Conservation (phyloP, 2,797 vertebrate genomes). For the Parambassis ranga region DNA sequence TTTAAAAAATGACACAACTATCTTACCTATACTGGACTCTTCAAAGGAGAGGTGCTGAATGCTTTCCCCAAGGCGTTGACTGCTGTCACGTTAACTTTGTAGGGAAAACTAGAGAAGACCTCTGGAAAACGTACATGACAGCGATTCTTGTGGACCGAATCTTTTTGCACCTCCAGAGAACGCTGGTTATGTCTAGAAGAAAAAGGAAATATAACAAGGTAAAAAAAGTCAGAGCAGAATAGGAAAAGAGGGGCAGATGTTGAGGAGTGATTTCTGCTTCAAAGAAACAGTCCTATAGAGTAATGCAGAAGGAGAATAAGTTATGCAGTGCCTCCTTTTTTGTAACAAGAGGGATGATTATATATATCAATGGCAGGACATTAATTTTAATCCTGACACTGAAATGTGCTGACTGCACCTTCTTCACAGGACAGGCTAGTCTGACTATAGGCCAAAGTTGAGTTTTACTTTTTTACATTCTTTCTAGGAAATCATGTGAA, state of each 20-base stretch:
- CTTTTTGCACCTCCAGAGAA: conserved; percentile 88
- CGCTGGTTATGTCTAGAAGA: conserved; percentile 89
- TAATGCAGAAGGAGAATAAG: neutral
- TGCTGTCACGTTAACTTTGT: conserved; percentile 92
- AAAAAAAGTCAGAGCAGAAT: no score
- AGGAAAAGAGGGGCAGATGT: neutral
- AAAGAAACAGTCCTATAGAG: neutral
- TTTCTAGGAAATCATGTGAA: no score
- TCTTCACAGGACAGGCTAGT: no score
- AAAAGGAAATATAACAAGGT: neutral
- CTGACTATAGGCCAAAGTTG: no score
- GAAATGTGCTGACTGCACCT: no score
- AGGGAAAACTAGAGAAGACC: conserved; percentile 92
- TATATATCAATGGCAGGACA: no score
- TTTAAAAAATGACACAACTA: neutral
- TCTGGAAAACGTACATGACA: conserved; percentile 93
- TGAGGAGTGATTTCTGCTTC: conserved; percentile 1
- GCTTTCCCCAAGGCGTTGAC: conserved; percentile 90
- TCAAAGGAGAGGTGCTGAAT: conserved; percentile 85
- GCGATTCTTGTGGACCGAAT: conserved; percentile 90
- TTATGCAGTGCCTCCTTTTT: no score
- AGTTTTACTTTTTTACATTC: no score
- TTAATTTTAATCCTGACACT: no score
- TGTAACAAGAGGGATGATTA: no score
- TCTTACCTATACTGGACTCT: conserved; percentile 91